A percentile compares a stretch with the other conserved stretches of the same genome.
phyloP scores from a whole-genome alignment of 2,888 invertebrate genomes.

The Apeira syringaria region DNA sequence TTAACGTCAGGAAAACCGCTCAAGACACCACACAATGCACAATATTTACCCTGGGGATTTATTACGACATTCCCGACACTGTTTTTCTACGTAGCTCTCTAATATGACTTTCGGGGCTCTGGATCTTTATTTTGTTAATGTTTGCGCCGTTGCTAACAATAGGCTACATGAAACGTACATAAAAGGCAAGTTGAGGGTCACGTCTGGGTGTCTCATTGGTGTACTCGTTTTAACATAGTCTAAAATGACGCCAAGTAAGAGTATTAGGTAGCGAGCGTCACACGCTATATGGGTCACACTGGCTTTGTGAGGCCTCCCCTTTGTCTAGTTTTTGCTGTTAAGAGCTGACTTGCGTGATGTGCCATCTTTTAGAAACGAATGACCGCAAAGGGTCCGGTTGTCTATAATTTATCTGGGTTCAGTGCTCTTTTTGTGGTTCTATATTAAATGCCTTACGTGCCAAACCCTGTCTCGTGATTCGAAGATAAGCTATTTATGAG shows the following conservation, averaged over 20 bases:
- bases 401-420: conserved; percentile 39
- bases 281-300: conserved; percentile 64
- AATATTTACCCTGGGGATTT: conserved; percentile 48
- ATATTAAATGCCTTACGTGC: conserved; percentile 28
- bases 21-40: conserved; percentile 49
- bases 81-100: conserved; percentile 14
- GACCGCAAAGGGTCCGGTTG: conserved; percentile 45
- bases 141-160: neutral
- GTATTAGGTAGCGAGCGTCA: conserved; percentile 54
- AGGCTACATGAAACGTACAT: too few relatives aligned
- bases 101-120: conserved; percentile 11
- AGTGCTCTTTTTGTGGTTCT: conserved; percentile 34
- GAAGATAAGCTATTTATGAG: conserved; percentile 23
- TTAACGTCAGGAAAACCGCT: conserved; percentile 48
- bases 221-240: conserved; percentile 39
- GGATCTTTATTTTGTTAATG: conserved; percentile 8
- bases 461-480: conserved; percentile 14
- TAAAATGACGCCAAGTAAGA: conserved; percentile 60
- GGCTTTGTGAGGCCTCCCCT: conserved; percentile 58
- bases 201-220: neutral
- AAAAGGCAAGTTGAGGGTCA: neutral
- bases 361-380: conserved; percentile 50
- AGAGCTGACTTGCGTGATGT: conserved; percentile 41
- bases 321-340: conserved; percentile 65
- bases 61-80: conserved; percentile 25